phyloP scores from a whole-genome alignment of 2,888 invertebrate genomes.

The Lordiphosa fenestrarum region DNA sequence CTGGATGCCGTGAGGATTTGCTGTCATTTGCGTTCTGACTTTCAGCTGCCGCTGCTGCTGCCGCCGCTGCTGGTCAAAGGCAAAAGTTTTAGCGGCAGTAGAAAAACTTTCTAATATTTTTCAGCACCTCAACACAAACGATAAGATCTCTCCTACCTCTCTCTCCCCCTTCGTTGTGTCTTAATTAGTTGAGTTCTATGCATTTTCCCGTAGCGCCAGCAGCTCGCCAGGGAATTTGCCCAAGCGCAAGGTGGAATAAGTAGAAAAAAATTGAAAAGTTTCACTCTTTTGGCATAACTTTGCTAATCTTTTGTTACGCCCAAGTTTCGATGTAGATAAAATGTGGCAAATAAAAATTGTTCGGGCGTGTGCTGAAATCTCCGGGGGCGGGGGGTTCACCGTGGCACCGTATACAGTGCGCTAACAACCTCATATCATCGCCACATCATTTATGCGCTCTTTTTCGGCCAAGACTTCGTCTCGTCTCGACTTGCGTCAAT shows the following conservation, averaged over 20 bases:
- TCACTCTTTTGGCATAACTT: constrained; percentile 63
- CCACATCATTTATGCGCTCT: constrained; percentile 29
- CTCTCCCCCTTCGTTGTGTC: constrained; percentile 34
- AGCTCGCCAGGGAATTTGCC: constrained; percentile 26
- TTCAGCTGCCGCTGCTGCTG: constrained; percentile 21
- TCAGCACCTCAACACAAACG: constrained; percentile 67
- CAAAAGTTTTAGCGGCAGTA: constrained; percentile 53
- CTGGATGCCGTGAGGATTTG: constrained; percentile 61
- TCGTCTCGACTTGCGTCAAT: constrained; percentile 42
- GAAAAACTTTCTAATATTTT: constrained; percentile 70
- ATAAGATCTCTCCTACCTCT: constrained; percentile 59
- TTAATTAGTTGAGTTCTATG: constrained; percentile 74
- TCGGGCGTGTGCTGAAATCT: constrained; percentile 36
- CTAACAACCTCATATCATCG: constrained; percentile 28
- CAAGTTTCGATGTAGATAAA: constrained; percentile 70
- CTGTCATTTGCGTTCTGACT: constrained; percentile 57
- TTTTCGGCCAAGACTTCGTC: constrained; percentile 7
- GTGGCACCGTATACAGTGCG: constrained; percentile 1
- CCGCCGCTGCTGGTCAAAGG: constrained; percentile 55
- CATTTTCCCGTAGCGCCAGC: constrained; percentile 43
- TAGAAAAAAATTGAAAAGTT: constrained; percentile 28
- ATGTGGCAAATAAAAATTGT: constrained; percentile 67
- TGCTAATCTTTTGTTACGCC: constrained; percentile 67
- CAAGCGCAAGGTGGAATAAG: constrained; percentile 24
- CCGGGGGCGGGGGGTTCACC: too few relatives aligned